A percentile compares a stretch with the other conserved stretches of the same genome.
Conservation (phyloP, 2,797 vertebrate species). For the Denticeps clupeoides region DNA sequence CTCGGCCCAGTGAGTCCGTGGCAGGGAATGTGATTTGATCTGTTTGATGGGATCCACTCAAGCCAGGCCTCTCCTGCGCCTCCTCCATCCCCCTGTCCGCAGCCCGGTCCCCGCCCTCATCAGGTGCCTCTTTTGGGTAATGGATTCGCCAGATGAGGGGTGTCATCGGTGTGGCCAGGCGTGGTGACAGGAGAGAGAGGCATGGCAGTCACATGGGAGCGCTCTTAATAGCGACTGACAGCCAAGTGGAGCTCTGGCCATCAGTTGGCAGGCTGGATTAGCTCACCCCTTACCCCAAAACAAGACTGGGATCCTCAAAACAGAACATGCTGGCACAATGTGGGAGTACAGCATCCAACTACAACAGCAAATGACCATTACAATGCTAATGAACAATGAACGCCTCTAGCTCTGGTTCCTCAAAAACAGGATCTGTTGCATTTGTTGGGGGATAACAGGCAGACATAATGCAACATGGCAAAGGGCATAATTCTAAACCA, state of each 20-base stretch:
- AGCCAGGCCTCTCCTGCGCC: not conserved
- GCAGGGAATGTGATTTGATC: slow-evolving; percentile 1
- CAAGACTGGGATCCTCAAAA: too few relatives aligned
- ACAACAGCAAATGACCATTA: too few relatives aligned
- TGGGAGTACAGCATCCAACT: too few relatives aligned
- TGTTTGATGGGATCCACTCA: slow-evolving; percentile 1
- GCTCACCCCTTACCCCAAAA: too few relatives aligned
- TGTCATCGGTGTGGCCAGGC: not conserved
- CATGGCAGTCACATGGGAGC: not conserved
- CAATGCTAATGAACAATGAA: too few relatives aligned
- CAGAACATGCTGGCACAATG: too few relatives aligned
- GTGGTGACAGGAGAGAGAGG: not conserved
- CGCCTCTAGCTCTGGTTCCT: too few relatives aligned
- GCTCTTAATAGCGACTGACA: slow-evolving; percentile 38
- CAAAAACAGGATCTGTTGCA: too few relatives aligned
- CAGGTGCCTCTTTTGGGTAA: not conserved
- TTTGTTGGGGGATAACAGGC: too few relatives aligned
- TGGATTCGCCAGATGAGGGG: not conserved
- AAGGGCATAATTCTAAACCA: too few relatives aligned
- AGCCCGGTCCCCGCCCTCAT: not conserved
- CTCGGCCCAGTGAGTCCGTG: not conserved
- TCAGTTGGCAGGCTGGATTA: too few relatives aligned
- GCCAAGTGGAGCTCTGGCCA: slow-evolving; percentile 54
- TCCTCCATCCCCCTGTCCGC: not conserved
- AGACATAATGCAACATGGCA: too few relatives aligned